Conservation (phyloP, 2,113 vertebrate species). For the Talpa occidentalis region DNA sequence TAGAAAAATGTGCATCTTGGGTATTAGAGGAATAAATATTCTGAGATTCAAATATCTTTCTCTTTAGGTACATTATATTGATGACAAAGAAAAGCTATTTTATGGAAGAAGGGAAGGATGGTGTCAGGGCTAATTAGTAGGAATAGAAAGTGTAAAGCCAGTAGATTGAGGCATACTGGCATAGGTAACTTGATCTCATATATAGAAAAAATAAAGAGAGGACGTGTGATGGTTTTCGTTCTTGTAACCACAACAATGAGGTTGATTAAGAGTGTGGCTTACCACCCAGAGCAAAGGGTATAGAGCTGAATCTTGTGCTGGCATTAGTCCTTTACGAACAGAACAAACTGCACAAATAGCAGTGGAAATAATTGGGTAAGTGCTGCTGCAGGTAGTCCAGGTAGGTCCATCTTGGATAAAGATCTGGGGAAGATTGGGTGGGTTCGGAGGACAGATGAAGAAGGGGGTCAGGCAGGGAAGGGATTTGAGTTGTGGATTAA, state of each 20-base stretch:
- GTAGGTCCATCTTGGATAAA: neutral
- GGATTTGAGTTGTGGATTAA: neutral
- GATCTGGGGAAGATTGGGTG: neutral
- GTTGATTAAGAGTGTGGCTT: neutral
- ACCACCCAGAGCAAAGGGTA: neutral
- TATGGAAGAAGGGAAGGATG: neutral
- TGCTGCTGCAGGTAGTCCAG: neutral
- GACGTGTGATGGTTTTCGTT: neutral
- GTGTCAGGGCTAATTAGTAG: neutral
- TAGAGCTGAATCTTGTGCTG: neutral
- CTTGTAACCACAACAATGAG: neutral
- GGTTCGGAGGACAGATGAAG: neutral
- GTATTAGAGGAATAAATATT: constrained; percentile 1
- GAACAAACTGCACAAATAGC: no score
- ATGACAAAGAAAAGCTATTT: neutral
- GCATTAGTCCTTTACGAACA: neutral
- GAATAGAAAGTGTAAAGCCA: neutral
- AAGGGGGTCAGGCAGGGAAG: neutral
- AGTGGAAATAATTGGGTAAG: neutral
- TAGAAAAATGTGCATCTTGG: constrained; percentile 5
- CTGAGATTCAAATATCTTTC: neutral
- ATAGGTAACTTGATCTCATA: neutral
- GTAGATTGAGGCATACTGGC: neutral
- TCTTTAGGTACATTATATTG: neutral
- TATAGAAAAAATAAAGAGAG: neutral